Evolutionary conservation across 53 echinoderm and acorn worm species (phyloP).

Genomic region (Glandiceps talaboti): DNA sequence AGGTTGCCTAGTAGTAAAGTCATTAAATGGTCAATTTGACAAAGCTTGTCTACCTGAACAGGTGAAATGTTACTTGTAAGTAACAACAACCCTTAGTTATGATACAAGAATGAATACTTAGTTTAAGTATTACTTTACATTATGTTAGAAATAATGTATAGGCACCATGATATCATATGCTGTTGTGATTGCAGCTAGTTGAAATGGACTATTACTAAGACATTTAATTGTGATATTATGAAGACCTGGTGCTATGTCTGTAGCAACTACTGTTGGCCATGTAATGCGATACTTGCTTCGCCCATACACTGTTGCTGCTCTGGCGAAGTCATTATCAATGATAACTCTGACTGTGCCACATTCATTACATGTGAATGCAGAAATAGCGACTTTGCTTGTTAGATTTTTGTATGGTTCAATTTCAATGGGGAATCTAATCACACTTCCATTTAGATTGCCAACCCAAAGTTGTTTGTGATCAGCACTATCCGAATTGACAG

Average conservation of each 20-base stretch:
- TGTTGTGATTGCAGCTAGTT: conserved; percentile 51
- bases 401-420: conserved; percentile 20
- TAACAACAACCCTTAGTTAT: too few species aligned
- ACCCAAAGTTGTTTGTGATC: not conserved
- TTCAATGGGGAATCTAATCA: conserved; percentile 32
- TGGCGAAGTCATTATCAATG: conserved; percentile 42
- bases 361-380: conserved; percentile 43
- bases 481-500: not conserved
- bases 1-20: too few species aligned
- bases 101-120: too few species aligned
- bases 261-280: conserved; percentile 27
- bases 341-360: conserved; percentile 60
- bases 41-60: too few species aligned
- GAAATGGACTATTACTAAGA: conserved; percentile 50
- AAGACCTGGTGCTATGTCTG: conserved; percentile 14
- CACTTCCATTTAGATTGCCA: not conserved
- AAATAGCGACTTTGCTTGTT: conserved; percentile 32
- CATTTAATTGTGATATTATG: conserved; percentile 43
- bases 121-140: too few species aligned
- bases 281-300: conserved; percentile 28
- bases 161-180: conserved; percentile 15
- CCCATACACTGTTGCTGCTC: conserved; percentile 40
- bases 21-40: too few species aligned
- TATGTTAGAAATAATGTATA: not conserved
- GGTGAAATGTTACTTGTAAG: too few species aligned